phyloP scores from a whole-genome alignment of 2,888 invertebrate genomes.

The Heteromurus nitidus region DNA sequence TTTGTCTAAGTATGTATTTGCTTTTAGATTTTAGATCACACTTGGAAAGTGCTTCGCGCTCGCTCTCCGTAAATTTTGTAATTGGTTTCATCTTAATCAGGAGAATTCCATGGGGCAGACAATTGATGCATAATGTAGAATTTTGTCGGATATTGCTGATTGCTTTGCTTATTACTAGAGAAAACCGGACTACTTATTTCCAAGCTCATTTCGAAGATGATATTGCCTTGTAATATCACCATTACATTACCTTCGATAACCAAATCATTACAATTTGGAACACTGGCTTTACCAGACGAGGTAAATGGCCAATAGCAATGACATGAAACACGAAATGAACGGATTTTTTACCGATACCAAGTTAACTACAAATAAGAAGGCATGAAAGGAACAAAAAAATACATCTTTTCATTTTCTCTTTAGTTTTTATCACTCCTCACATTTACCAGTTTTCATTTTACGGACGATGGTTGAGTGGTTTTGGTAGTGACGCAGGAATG shows the following conservation, averaged over 20 bases:
- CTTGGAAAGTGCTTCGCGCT: neutral
- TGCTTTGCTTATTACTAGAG: too few relatives aligned
- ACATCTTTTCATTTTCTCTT: neutral
- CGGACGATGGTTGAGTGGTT: constrained; percentile 21
- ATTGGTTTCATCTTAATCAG: constrained; percentile 6
- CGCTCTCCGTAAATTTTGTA: neutral
- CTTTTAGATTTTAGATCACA: neutral
- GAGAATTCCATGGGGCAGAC: too few relatives aligned
- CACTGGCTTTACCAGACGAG: too few relatives aligned
- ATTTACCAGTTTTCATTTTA: constrained; percentile 19
- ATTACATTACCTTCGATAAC: too few relatives aligned
- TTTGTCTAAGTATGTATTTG: neutral
- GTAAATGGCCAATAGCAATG: too few relatives aligned
- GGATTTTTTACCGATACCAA: neutral
- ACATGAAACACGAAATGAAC: neutral
- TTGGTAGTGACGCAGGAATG: constrained; percentile 12
- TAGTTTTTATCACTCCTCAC: neutral
- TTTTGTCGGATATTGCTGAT: too few relatives aligned
- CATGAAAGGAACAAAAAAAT: neutral
- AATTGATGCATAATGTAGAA: too few relatives aligned
- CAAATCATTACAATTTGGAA: too few relatives aligned
- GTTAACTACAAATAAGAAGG: neutral
- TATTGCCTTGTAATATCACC: too few relatives aligned
- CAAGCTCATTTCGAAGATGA: too few relatives aligned
- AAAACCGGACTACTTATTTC: too few relatives aligned